Evolutionary conservation across 92 coral and sea anemone genomes (phyloP), one percentile per base, ranked within the genome.

Genomic region (Muricea muricata): DNA sequence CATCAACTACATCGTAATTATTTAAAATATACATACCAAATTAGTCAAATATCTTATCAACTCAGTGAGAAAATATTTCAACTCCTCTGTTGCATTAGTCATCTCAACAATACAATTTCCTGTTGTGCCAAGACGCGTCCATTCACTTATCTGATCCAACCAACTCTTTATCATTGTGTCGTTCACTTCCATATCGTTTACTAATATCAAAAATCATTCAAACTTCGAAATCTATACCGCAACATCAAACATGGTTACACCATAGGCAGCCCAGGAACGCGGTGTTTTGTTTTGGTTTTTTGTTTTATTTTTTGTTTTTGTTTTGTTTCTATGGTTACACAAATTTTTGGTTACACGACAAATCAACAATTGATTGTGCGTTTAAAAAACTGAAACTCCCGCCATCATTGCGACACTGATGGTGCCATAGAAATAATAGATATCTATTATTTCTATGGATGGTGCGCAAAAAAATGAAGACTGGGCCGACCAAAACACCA

Each of bases 91-190:
- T 30, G 71, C 32, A 23, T 80, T 45, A 31, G 41, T 84, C 77
- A 34, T 77, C 31, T 20, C 74, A 21, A 50, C 6, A 39, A 61
- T 71, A 74, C 30, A 86, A 34, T 15, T 73, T 78, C 70, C 76
- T 71, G 78, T 86, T 78, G 14, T 41, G 55, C 79, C 85, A 35
- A 48, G 31, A 18, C 85, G 28, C 2, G 52, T 35, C 91, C 91
- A 94, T 82, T 73, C 84, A n/a, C 80, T 82, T 18, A 70, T 82
- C 18, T 56, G 37, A 25, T 37, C 81, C 60, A 90, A 31, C 99
- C 99, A 97, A 21, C 73, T 84, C 40, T 87, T 87, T 52, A 93
- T 89, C 23, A 87, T 87, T 20, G 52, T 81, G 78, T 97, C 99
- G n/a, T 81, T 68, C 41, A 95, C 52, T 76, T 87, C 90, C 87